Conservation (phyloP, 2,113 vertebrate species). For the Mystacornis crossleyi region DNA sequence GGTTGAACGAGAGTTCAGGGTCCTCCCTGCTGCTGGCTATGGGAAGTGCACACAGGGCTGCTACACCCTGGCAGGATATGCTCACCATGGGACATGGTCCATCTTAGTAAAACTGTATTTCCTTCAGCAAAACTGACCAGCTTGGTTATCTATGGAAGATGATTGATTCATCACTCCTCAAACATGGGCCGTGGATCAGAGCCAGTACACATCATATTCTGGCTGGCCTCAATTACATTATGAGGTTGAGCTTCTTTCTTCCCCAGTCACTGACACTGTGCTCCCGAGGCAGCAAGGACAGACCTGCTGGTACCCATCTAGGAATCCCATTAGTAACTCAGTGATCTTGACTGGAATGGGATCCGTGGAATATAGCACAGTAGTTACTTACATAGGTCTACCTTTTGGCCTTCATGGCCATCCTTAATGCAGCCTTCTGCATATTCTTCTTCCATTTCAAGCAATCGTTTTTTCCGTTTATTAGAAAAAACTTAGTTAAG, state of each 20-base stretch:
- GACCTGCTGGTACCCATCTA: background rate
- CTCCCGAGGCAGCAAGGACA: background rate
- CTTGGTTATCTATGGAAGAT: background rate
- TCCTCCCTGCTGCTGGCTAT: background rate
- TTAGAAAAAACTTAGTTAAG: background rate
- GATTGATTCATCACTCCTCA: background rate
- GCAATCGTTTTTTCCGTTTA: background rate
- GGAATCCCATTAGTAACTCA: background rate
- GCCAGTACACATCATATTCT: background rate
- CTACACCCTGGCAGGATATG: background rate
- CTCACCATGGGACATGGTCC: background rate
- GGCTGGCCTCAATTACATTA: background rate
- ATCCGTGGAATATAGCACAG: background rate
- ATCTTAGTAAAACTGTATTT: background rate
- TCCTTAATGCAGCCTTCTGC: background rate
- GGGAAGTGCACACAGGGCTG: background rate
- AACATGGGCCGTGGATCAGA: accelerated
- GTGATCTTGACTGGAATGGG: background rate
- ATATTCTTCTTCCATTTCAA: background rate
- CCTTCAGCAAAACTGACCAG: background rate
- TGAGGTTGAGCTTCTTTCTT: background rate
- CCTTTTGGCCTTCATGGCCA: background rate
- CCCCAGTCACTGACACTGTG: background rate
- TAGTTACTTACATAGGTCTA: background rate
- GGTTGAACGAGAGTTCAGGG: background rate